These are phyloP conservation scores for Phalacrocorax brasilianus DNA, from an alignment of 2,113 vertebrate species.

Conservation along the genomic window DNA sequence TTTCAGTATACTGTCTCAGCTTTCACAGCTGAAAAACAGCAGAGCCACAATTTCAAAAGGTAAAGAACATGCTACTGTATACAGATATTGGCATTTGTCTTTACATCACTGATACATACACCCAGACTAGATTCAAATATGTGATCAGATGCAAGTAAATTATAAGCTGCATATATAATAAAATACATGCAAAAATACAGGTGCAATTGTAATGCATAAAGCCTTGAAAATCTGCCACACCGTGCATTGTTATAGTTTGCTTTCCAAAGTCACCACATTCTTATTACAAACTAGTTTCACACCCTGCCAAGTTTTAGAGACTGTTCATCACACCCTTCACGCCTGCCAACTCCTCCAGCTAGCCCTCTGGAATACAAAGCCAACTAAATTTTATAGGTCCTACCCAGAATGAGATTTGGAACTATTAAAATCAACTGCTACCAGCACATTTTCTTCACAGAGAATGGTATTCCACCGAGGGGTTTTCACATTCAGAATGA, in stretches of 20 bases:
- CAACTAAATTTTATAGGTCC: neutral
- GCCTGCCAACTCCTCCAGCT: neutral
- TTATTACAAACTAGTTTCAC: neutral
- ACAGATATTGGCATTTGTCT: neutral
- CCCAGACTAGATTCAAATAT: neutral
- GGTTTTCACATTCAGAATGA: neutral
- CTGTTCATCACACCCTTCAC: neutral
- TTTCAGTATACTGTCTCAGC: neutral
- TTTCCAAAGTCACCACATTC: neutral
- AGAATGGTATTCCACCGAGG: neutral
- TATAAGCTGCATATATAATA: neutral
- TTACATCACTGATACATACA: neutral
- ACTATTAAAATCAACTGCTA: neutral
- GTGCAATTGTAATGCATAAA: neutral
- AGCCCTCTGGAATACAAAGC: neutral
- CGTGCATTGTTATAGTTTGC: neutral
- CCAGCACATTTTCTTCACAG: neutral
- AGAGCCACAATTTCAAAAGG: neutral
- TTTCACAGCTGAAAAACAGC: neutral
- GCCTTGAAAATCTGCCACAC: neutral
- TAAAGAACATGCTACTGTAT: neutral
- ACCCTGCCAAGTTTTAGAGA: neutral
- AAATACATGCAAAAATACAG: neutral
- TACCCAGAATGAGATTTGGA: neutral
- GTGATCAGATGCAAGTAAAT: neutral